These are phyloP conservation scores for Diorhabda sublineata DNA, from an alignment of 1,140 invertebrate genomes.

Conservation along the genomic window DNA sequence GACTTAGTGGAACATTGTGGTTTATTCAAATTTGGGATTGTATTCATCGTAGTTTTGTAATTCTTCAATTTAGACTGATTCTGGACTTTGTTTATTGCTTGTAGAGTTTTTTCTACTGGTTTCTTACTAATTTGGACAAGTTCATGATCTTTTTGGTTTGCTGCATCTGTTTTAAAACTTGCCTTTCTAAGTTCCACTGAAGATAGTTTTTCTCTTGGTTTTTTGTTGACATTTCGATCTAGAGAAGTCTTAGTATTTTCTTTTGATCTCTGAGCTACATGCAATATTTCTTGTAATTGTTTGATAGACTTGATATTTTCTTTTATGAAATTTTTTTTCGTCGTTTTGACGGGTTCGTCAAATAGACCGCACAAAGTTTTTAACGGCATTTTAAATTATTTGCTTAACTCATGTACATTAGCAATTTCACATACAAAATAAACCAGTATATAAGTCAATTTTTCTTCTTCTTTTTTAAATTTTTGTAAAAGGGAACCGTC, in stretches of 20 bases:
- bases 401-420: too few relatives aligned
- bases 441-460: too few relatives aligned
- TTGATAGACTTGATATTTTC: neutral
- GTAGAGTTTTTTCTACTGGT: neutral
- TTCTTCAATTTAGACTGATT: neutral
- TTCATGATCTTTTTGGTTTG: too few relatives aligned
- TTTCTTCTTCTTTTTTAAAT: too few relatives aligned
- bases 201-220: too few relatives aligned
- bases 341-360: neutral
- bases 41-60: neutral
- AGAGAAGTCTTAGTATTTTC: too few relatives aligned
- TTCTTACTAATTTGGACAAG: neutral
- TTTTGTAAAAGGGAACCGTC: too few relatives aligned
- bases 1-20: neutral
- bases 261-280: neutral
- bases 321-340: neutral
- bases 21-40: neutral
- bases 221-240: too few relatives aligned
- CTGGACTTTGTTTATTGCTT: neutral
- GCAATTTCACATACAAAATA: too few relatives aligned
- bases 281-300: neutral
- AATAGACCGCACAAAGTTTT: neutral
- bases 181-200: too few relatives aligned
- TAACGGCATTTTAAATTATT: neutral
- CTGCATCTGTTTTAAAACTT: too few relatives aligned